These are phyloP conservation scores for Selene dorsalis DNA, from an alignment of 2,797 vertebrate species.

Conservation along the genomic window DNA sequence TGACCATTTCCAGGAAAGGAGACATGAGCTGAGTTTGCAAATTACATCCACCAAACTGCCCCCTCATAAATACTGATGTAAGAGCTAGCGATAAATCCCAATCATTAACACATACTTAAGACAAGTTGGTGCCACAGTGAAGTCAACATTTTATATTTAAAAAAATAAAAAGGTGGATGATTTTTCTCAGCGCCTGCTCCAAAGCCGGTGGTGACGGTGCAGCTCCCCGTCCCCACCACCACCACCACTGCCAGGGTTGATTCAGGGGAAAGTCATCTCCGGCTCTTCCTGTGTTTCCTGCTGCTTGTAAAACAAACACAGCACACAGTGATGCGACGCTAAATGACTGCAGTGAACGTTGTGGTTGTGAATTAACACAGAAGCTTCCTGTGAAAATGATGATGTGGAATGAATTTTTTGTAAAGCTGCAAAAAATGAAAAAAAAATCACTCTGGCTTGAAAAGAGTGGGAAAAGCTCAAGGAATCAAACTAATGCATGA, in stretches of 20 bases:
- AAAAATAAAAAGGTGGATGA: not conserved
- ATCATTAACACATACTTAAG: not conserved
- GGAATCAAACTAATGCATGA: conserved; percentile 8
- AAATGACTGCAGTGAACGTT: conserved; percentile 2
- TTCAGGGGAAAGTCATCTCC: conserved; percentile 41
- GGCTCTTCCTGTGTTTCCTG: conserved; percentile 12
- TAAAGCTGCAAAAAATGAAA: conserved; percentile 13
- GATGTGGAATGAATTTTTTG: conserved; percentile 19
- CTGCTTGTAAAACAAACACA: conserved; percentile 19
- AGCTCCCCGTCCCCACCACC: not conserved
- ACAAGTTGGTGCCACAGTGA: conserved; percentile 5
- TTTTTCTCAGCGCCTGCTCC: conserved; percentile 20
- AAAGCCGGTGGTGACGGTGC: conserved; percentile 31
- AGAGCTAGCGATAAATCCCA: not conserved
- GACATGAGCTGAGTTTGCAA: not conserved
- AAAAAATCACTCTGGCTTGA: not conserved
- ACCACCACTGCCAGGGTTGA: not conserved
- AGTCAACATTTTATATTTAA: not conserved
- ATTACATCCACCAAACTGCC: not conserved
- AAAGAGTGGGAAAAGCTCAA: not conserved
- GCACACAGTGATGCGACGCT: conserved; percentile 1
- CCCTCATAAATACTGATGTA: conserved; percentile 7
- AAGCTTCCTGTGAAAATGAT: conserved; percentile 44
- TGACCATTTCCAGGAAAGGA: conserved; percentile 1
- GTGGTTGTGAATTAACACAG: conserved; percentile 16